Evolutionary conservation across 2,113 vertebrate species (phyloP).

Genomic region (Apodemus sylvaticus): DNA sequence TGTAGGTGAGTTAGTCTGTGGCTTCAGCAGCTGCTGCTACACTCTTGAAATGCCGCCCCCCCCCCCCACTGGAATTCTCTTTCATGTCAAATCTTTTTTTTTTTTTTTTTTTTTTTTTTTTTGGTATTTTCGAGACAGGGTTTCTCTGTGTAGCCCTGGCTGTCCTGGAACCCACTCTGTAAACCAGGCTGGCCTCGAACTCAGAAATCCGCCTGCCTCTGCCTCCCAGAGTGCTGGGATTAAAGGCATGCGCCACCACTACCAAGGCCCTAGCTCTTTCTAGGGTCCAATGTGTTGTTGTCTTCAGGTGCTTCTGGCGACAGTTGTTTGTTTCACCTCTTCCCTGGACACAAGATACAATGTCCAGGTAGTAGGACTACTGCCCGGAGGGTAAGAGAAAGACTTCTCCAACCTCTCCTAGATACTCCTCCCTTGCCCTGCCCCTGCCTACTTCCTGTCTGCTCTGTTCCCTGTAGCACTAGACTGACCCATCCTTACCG

Average conservation of each 20-base stretch:
- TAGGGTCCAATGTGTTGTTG: not conserved
- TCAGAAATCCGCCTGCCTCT: too few species aligned
- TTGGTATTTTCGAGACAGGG: too few species aligned
- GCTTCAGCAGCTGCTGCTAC: not conserved
- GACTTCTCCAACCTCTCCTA: not conserved
- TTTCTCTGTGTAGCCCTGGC: too few species aligned
- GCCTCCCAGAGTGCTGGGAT: too few species aligned
- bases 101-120: too few species aligned
- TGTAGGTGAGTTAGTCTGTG: not conserved
- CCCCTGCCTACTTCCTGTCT: not conserved
- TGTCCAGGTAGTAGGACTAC: constrained; percentile 92
- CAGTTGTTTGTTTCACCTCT: constrained; percentile 89
- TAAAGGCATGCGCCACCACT: too few species aligned
- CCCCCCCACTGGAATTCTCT: not conserved
- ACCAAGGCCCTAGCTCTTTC: not conserved
- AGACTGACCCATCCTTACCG: not conserved
- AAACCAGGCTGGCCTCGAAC: too few species aligned
- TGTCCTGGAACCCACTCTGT: too few species aligned
- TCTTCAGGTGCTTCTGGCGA: constrained; percentile 91
- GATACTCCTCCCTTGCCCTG: not conserved
- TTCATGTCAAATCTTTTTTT: not conserved
- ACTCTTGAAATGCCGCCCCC: not conserved
- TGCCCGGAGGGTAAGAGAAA: constrained; percentile 90
- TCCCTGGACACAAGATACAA: constrained; percentile 91
- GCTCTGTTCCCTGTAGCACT: not conserved